Evolutionary conservation across 92 coral and sea anemone species (phyloP).

Genomic region (Desmophyllum pertusum): DNA sequence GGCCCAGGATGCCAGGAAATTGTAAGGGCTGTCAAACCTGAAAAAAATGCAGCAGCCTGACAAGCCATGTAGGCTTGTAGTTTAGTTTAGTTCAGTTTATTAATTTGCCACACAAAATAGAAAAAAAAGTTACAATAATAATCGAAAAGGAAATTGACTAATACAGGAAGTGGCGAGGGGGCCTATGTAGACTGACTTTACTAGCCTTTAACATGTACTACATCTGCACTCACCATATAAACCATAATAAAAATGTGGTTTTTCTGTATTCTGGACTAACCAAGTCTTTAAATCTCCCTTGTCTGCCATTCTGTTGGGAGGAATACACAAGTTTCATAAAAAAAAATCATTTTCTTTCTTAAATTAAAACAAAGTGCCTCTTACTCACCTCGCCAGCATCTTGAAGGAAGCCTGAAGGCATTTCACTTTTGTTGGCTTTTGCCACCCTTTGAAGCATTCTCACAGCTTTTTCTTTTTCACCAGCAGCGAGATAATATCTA

Average conservation of each 20-base stretch:
- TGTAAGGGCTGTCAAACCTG: no score
- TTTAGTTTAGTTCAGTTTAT: no score
- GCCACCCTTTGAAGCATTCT: slow-evolving; percentile 75
- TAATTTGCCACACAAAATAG: no score
- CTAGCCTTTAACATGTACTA: not conserved
- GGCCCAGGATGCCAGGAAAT: no score
- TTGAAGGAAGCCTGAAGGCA: slow-evolving; percentile 79
- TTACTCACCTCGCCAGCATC: slow-evolving; percentile 70
- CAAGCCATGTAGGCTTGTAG: no score
- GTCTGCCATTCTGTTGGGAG: slow-evolving; percentile 63
- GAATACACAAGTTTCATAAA: no score
- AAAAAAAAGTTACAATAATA: no score
- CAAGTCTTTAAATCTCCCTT: slow-evolving; percentile 78
- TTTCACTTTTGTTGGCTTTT: slow-evolving; percentile 56
- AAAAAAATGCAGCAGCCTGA: no score
- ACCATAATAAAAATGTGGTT: slow-evolving; percentile 84
- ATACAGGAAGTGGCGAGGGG: no score
- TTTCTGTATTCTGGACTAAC: slow-evolving; percentile 67
- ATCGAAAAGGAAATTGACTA: no score
- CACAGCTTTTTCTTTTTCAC: slow-evolving; percentile 79
- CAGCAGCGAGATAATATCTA: slow-evolving; percentile 77
- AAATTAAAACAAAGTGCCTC: not conserved
- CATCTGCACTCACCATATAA: slow-evolving; percentile 77
- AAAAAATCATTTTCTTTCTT: no score
- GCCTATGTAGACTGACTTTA: no score